Percentiles rank a stretch among this genome's conserved stretches.
Conservation (phyloP, 2,888 invertebrate species). For the Trachelus stipa region DNA sequence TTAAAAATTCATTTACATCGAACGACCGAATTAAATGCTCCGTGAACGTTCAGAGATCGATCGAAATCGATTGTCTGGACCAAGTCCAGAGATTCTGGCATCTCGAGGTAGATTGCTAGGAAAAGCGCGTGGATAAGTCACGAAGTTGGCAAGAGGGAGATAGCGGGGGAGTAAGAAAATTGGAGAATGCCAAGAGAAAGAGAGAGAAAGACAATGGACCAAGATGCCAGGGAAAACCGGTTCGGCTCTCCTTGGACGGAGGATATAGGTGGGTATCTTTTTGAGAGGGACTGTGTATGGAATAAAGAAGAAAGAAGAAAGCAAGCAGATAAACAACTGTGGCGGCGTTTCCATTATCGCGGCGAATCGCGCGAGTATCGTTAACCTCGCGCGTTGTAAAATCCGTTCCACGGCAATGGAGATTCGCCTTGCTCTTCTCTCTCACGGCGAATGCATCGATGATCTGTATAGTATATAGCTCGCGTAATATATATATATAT, state of each 20-base stretch:
- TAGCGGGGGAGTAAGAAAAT: conserved; percentile 11
- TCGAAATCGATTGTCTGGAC: not conserved
- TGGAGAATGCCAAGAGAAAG: not conserved
- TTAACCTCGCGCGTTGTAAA: not conserved
- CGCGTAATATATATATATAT: too few relatives aligned
- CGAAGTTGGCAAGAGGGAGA: conserved; percentile 43
- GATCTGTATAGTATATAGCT: not conserved
- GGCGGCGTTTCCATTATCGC: not conserved
- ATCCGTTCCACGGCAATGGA: not conserved
- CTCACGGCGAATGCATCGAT: not conserved
- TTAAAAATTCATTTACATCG: conserved; percentile 25
- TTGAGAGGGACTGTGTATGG: not conserved
- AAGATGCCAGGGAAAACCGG: not conserved
- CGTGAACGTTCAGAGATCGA: not conserved
- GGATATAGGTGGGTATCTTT: not conserved
- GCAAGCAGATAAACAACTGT: not conserved
- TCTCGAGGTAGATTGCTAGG: not conserved
- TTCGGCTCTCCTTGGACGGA: not conserved
- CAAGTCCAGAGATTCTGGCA: not conserved
- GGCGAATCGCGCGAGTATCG: not conserved
- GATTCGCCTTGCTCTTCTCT: not conserved
- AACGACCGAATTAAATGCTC: not conserved
- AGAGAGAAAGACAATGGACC: not conserved
- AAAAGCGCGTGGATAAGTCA: not conserved
- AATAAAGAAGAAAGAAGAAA: not conserved